Evolutionary conservation across 2,888 invertebrate genomes (phyloP).

Genomic region (Gnatocerus cornutus): DNA sequence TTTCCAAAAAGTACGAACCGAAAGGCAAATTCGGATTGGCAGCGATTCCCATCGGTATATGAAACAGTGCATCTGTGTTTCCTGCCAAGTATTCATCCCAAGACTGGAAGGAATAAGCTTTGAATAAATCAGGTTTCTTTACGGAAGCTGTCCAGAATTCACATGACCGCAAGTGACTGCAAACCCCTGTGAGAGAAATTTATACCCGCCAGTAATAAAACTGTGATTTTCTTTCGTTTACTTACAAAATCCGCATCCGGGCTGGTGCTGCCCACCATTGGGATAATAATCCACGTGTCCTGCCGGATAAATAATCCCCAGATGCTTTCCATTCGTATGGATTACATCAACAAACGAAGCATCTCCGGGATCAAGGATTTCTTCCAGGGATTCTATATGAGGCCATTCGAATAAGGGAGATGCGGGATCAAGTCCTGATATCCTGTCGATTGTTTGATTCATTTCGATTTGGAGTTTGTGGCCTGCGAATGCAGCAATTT

Average conservation of each 20-base stretch:
- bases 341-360: slow-evolving; percentile 74
- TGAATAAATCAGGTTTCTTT: slow-evolving; percentile 63
- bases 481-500: slow-evolving; percentile 72
- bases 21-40: slow-evolving; percentile 61
- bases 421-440: slow-evolving; percentile 74
- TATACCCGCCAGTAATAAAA: slow-evolving; percentile 33
- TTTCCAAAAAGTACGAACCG: slow-evolving; percentile 64
- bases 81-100: slow-evolving; percentile 61
- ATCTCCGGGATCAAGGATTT: slow-evolving; percentile 71
- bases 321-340: slow-evolving; percentile 73
- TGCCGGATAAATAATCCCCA: slow-evolving; percentile 69
- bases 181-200: slow-evolving; percentile 59
- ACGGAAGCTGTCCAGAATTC: slow-evolving; percentile 67
- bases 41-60: slow-evolving; percentile 66
- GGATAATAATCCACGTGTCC: slow-evolving; percentile 77
- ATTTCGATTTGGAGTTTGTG: slow-evolving; percentile 62
- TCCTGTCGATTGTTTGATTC: slow-evolving; percentile 66
- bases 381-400: slow-evolving; percentile 60
- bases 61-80: slow-evolving; percentile 40
- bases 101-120: slow-evolving; percentile 62
- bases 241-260: slow-evolving; percentile 72
- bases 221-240: slow-evolving; percentile 24
- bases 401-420: slow-evolving; percentile 72
- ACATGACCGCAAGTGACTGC: slow-evolving; percentile 65
- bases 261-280: slow-evolving; percentile 76